These are phyloP conservation scores for Amiota mariae DNA, from an alignment of 2,888 invertebrate species.

Conservation along the genomic window DNA sequence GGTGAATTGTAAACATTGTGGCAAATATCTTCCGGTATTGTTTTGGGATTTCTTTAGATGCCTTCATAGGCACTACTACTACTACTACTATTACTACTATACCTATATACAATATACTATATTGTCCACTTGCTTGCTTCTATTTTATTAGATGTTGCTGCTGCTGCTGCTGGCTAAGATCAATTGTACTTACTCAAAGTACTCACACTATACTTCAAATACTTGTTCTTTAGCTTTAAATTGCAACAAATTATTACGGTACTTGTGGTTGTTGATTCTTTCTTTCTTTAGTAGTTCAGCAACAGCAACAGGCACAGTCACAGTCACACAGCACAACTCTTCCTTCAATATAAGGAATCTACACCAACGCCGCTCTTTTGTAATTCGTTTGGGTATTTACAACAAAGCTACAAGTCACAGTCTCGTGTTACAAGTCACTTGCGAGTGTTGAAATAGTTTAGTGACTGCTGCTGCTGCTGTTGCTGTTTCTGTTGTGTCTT, in stretches of 20 bases:
- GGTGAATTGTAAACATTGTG: conserved; percentile 42
- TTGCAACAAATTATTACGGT: conserved; percentile 37
- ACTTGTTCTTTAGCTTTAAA: conserved; percentile 17
- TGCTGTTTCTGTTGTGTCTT: background rate
- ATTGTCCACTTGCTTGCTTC: background rate
- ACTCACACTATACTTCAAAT: background rate
- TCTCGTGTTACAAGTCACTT: background rate
- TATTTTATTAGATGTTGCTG: background rate
- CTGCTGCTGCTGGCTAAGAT: too few species aligned
- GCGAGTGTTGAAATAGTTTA: conserved; percentile 20
- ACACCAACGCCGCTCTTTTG: background rate
- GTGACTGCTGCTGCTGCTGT: background rate
- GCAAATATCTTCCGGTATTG: conserved; percentile 37
- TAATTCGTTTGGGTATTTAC: conserved; percentile 26
- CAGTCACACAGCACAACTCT: background rate
- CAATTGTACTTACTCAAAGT: background rate
- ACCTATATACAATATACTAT: background rate
- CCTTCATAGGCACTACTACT: conserved; percentile 16
- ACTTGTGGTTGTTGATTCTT: conserved; percentile 28
- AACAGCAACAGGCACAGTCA: too few species aligned
- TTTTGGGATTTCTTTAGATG: conserved; percentile 25
- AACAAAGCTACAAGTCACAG: background rate
- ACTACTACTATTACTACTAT: too few species aligned
- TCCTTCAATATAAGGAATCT: background rate
- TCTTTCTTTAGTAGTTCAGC: conserved; percentile 15